Conservation (phyloP, 2,888 invertebrate species). For the Tholera decimalis region DNA sequence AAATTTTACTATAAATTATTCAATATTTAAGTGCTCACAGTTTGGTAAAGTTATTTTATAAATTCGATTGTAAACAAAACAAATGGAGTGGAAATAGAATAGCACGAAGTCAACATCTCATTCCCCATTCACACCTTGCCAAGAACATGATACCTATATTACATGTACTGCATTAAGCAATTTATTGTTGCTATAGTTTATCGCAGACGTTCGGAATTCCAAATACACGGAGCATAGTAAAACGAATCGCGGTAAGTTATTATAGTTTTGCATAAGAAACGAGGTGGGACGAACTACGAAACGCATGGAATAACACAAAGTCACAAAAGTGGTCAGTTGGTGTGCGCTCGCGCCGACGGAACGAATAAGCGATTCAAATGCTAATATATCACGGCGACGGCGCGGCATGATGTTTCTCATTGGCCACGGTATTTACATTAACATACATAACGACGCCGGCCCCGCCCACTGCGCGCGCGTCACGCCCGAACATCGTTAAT, state of each 20-base stretch:
- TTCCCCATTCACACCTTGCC: constrained; percentile 75
- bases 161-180: constrained; percentile 77
- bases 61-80: constrained; percentile 25
- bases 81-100: constrained; percentile 3
- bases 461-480: constrained; percentile 85
- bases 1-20: constrained; percentile 28
- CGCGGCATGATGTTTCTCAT: constrained; percentile 85
- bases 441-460: constrained; percentile 85
- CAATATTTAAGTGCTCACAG: constrained; percentile 5
- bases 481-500: constrained; percentile 88
- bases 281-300: constrained; percentile 76
- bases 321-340: constrained; percentile 72
- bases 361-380: constrained; percentile 90
- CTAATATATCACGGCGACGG: constrained; percentile 90
- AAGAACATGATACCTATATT: constrained; percentile 72
- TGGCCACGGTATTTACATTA: constrained; percentile 88
- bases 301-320: constrained; percentile 80
- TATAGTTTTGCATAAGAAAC: constrained; percentile 80
- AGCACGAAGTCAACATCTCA: constrained; percentile 71
- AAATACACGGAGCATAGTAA: constrained; percentile 71
- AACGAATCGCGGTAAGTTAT: constrained; percentile 80
- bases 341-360: constrained; percentile 70
- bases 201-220: constrained; percentile 69
- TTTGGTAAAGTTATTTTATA: constrained; percentile 27
- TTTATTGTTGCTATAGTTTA: constrained; percentile 78